phyloP scores from a whole-genome alignment of 2,888 invertebrate genomes.

The Cryptosula pallasiana region DNA sequence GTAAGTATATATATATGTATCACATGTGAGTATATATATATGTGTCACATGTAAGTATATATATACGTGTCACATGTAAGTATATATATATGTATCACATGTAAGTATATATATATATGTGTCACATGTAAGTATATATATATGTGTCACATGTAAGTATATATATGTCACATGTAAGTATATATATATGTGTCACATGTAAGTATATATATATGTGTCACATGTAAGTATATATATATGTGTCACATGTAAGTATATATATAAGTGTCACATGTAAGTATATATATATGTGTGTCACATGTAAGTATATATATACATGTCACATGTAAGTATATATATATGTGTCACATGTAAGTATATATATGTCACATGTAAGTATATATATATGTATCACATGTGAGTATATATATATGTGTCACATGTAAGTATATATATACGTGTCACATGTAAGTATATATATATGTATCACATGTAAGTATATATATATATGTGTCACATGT shows the following conservation, averaged over 20 bases:
- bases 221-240: too few species aligned
- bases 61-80: background rate
- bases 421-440: too few species aligned
- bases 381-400: background rate
- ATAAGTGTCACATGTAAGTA: background rate
- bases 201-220: too few species aligned
- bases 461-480: background rate
- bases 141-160: slow-evolving; percentile 15
- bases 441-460: background rate
- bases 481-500: background rate
- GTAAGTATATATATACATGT: slow-evolving; percentile 46
- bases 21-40: background rate
- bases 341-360: slow-evolving; percentile 7
- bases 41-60: background rate
- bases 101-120: background rate
- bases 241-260: background rate
- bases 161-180: too few species aligned
- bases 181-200: background rate
- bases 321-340: slow-evolving; percentile 59
- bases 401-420: too few species aligned
- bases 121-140: slow-evolving; percentile 63
- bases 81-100: slow-evolving; percentile 41
- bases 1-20: too few species aligned
- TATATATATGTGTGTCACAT: slow-evolving; percentile 2
- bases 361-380: background rate